Base-by-base conservation (phyloP, 1,140 invertebrate genomes). In the Drosophila kanapiae region DNA sequence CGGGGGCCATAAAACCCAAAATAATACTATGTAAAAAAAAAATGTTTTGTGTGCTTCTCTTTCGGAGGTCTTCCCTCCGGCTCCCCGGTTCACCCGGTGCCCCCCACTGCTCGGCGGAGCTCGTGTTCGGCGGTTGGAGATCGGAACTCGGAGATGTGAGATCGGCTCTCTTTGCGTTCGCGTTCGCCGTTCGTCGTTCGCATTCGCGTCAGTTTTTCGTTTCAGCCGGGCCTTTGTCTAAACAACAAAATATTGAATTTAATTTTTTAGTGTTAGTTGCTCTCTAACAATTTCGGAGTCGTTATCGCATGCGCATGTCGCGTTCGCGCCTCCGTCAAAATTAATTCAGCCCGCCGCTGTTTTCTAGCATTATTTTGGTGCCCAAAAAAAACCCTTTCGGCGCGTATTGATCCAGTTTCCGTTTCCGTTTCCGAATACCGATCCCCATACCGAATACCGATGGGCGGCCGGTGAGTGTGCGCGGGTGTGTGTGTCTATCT, bases 231-330 rank as follows among this genome's bases (percentile, higher is more conserved):
- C 72, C 81, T 91, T 92, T 91, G 91, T 91, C 91, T 92, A 92
- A 92, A 92, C 91, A 87, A 91, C 72, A 87, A 92, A 92, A 92
- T 92, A 91, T 92, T 92, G 91, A 92, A 92, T 91, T 91, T 85
- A 92, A 92, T 91, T 92, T 90, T 90, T 88, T 92, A 92, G 91
- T 92, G 87, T 92, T 92, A 92, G 91, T 92, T 91, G 91, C 79
- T 91, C 88, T 92, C 86, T 92, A 92, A 92, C 91, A 91, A 92
- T 92, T 92, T 92, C 79, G 87, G 87, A 91, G 91, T 92, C 87
- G 87, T 92, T 92, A 92, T 92, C 91, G 91, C 91, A 91, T 91
- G 91, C 91, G 91, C 87, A 86, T 91, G 86, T 74, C 86, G 78
- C 75, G 63, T 70, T 72, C 61, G 68, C 62, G 81, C 54, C 57